Base-by-base conservation (phyloP, 1,140 invertebrate genomes). In the Diprion similis region DNA sequence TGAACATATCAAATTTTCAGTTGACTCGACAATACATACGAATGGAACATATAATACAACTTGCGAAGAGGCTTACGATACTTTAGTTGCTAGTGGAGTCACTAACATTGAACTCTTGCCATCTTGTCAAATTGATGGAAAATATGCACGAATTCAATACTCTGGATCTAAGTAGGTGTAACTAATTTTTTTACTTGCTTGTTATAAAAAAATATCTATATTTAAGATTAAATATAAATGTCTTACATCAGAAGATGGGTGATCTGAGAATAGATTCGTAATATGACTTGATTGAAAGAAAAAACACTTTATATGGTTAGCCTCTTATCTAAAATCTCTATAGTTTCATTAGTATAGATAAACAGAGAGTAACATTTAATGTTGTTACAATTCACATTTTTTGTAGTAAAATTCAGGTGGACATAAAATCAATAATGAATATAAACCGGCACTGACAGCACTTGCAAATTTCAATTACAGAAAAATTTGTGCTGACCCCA, bases 51-150 rank as follows among this genome's bases (percentile, higher is more conserved):
- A 89, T 80, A 88, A 86, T 2, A 87, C 84, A 4, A 81, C 84
- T 10, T 92, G 91, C 71, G 86, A 89, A 74, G 80, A 85, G 70
- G 80, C 83, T 47, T 82, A 87, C 72, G 67, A 81, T 66, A 79
- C 85, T 8, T 82, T 81, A 45, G 76, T 84, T 46, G 78, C 83
- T 9, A 71, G 85, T 76, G 24, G 72, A 83, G 72, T 86, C 83
- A 68, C 79, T 83, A 73, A 84, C 66, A 80, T 85, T 19, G 87
- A 86, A 37, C 84, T 86, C 46, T 59, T 59, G 51, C 83, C 87
- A 1, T 81, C 80, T 47, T 92, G 91, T 77, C 83, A 89, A 74
- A 85, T 90, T 0, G 91, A 91, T 82, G 90, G 90, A 1, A 89
- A 88, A 69, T 90, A 85, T 76, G 81, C 81, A 0, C 80, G 85